These are phyloP conservation scores for Anolis apletophallus DNA, from an alignment of 2,797 vertebrate species.

Conservation along the genomic window DNA sequence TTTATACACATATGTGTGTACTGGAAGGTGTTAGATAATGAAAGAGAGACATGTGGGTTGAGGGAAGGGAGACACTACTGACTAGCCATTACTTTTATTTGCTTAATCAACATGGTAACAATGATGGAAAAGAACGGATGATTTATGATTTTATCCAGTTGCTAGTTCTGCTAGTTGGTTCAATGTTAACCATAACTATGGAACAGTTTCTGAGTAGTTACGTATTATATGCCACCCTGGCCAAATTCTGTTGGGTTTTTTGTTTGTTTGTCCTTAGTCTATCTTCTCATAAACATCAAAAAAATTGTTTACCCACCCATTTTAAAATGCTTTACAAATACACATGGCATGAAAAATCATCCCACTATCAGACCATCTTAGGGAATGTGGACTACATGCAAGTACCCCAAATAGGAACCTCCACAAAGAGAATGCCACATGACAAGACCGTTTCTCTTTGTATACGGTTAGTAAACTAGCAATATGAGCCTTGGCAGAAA, in stretches of 20 bases:
- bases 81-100: no score
- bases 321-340: constrained; percentile 9
- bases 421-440: constrained; percentile 17
- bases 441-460: background rate
- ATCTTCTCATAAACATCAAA: background rate
- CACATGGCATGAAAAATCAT: constrained; percentile 4
- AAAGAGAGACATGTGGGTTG: background rate
- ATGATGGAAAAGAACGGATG: background rate
- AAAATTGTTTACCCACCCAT: background rate
- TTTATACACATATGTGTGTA: background rate
- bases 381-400: background rate
- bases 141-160: background rate
- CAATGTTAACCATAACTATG: background rate
- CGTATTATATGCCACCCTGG: background rate
- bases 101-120: background rate
- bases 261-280: background rate
- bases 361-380: background rate
- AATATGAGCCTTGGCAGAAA: constrained; percentile 17
- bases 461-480: constrained; percentile 6
- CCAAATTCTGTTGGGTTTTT: background rate
- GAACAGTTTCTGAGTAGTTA: background rate
- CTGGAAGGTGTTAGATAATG: background rate
- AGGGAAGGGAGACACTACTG: no score
- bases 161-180: background rate
- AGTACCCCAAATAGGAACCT: background rate